phyloP scores from a whole-genome alignment of 2,797 vertebrate species.

The Mus spretus region DNA sequence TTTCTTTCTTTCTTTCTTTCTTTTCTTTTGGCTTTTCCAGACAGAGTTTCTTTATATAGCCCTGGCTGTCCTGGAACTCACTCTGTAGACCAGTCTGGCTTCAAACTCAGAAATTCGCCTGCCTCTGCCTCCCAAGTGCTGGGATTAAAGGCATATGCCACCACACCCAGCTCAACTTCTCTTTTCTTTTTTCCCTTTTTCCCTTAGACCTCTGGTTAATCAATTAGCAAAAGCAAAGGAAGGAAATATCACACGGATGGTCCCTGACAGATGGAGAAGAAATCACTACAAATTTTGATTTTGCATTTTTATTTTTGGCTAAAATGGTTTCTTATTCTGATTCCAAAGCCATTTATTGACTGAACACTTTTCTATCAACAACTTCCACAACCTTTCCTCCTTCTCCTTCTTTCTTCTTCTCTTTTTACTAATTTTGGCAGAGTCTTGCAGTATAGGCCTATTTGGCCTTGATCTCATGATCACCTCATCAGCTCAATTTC shows the following conservation, averaged over 20 bases:
- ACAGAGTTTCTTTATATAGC: no score
- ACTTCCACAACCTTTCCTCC: neutral
- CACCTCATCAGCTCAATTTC: no score
- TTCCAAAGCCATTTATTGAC: conserved; percentile 54
- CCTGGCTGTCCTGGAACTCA: no score
- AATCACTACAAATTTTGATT: conserved; percentile 56
- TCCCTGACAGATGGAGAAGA: conserved; percentile 27
- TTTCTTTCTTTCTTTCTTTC: no score
- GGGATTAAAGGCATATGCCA: no score
- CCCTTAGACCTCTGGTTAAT: conserved; percentile 47
- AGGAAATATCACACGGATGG: conserved; percentile 17
- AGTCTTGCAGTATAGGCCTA: neutral
- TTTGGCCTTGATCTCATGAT: neutral
- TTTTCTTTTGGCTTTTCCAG: no score
- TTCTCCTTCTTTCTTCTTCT: neutral
- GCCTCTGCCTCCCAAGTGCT: no score
- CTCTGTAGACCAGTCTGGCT: no score
- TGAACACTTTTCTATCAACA: neutral
- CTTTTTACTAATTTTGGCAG: neutral
- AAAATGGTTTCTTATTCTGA: conserved; percentile 24
- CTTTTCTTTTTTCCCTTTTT: neutral
- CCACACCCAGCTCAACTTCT: no score
- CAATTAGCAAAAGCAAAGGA: conserved; percentile 27
- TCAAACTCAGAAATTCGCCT: no score
- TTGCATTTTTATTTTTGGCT: conserved; percentile 46